Conservation (phyloP, 2,888 invertebrate species). For the Xanthia icteritia region DNA sequence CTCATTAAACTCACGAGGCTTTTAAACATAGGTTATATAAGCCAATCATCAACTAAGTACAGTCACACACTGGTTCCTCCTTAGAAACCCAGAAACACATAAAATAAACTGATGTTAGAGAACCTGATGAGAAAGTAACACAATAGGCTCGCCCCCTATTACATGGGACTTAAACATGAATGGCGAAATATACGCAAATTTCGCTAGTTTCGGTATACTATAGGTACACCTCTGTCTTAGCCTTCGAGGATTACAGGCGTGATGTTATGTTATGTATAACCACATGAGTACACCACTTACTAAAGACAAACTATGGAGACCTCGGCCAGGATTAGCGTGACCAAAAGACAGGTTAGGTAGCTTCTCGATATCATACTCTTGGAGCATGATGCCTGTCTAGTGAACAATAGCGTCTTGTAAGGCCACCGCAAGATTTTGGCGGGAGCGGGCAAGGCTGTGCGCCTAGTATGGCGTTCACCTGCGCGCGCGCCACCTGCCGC, state of each 20-base stretch:
- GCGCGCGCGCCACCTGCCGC: constrained; percentile 86
- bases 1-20: neutral
- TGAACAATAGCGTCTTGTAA: constrained; percentile 63
- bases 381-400: constrained; percentile 40
- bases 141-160: neutral
- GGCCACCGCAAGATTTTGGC: constrained; percentile 82
- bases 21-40: neutral
- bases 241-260: no score
- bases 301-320: no score
- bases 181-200: no score
- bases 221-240: no score
- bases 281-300: no score
- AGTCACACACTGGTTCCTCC: neutral
- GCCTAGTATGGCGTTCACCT: constrained; percentile 88
- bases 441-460: constrained; percentile 76
- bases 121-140: neutral
- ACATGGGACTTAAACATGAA: no score
- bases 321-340: neutral
- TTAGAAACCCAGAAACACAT: constrained; percentile 1
- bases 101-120: neutral
- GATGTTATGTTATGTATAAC: no score
- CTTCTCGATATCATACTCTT: constrained; percentile 7
- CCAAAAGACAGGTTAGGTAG: neutral
- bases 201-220: no score
- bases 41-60: no score